Evolutionary conservation across 2,888 invertebrate species (phyloP), one percentile per base, ranked within the genome.

Genomic region (Stegophylla sp.): DNA sequence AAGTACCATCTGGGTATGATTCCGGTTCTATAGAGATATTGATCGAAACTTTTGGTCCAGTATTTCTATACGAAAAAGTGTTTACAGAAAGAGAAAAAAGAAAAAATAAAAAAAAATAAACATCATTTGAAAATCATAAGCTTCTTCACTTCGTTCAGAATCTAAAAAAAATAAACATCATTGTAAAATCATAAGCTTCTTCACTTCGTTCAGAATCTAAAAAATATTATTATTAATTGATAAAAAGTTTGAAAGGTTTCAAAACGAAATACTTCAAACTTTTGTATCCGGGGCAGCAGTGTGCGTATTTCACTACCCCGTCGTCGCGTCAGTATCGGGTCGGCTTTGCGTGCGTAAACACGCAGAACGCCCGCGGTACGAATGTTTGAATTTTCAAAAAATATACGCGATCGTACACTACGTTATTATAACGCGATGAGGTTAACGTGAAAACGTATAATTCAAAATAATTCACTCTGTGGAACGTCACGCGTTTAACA

Each of bases 241-340:
- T 51, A 69, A 28, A 51, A n/a, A 69, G 48, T 69, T 51, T 67
- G 48, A 48, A 28, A 23, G 28, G 28, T 15, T 48, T 48, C 48
- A n/a, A 69, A 69, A 69, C 28, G 48, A 69, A 69, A 48, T 51
- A 69, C 69, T 69, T 69, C 48, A 48, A 69, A n/a, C 48, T 69
- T 56, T n/a, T 69, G 48, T 51, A 28, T 51, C 48, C 48, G 28
- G 28, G 48, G n/a, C n/a, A n/a, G n/a, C n/a, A n/a, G 69, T 51
- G 3, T n/a, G 48, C 48, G 48, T 69, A 69, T 51, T 67, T 48
- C 15, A 48, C 26, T 17, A 69, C n/a, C 28, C n/a, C 3, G n/a
- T n/a, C n/a, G 69, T 48, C 28, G n/a, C 12, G 48, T n/a, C 20
- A n/a, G 26, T 13, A 2, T 28, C 12, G 23, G 12, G 17, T n/a